These are phyloP conservation scores for Balaeniceps rex DNA, from an alignment of 2,113 vertebrate species.

Conservation along the genomic window DNA sequence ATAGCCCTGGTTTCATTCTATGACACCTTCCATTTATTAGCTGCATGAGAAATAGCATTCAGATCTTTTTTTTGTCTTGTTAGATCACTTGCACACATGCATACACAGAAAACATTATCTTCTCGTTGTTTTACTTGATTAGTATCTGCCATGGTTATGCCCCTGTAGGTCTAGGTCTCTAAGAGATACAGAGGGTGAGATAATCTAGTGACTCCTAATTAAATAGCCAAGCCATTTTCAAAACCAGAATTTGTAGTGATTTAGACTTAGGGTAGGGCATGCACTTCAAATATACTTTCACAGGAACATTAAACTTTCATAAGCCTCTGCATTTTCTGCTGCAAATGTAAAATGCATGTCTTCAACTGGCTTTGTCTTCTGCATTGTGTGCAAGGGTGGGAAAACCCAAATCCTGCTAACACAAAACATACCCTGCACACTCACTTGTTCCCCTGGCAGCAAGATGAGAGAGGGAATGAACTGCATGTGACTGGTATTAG, in stretches of 20 bases:
- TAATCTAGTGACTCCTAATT: neutral
- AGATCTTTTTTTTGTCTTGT: neutral
- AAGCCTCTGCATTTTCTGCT: neutral
- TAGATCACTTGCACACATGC: neutral
- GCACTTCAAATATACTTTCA: neutral
- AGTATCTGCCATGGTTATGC: neutral
- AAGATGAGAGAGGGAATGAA: neutral
- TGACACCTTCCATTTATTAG: neutral
- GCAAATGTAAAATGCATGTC: neutral
- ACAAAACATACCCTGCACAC: neutral
- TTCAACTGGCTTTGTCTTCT: neutral
- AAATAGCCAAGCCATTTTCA: neutral
- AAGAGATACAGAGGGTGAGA: neutral
- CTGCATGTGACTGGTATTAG: neutral
- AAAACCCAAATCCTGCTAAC: slow-evolving; percentile 1
- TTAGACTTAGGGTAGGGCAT: neutral
- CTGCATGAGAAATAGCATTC: neutral
- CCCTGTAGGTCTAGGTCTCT: neutral
- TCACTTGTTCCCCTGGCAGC: slow-evolving; percentile 19
- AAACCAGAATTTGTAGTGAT: neutral
- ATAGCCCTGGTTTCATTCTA: neutral
- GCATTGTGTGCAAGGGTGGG: neutral
- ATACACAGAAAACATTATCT: neutral
- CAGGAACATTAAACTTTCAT: neutral
- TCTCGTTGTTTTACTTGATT: neutral